Evolutionary conservation across 2,797 vertebrate genomes (phyloP), one percentile per base, ranked within the genome.

Genomic region (Pangasius larnaudii): DNA sequence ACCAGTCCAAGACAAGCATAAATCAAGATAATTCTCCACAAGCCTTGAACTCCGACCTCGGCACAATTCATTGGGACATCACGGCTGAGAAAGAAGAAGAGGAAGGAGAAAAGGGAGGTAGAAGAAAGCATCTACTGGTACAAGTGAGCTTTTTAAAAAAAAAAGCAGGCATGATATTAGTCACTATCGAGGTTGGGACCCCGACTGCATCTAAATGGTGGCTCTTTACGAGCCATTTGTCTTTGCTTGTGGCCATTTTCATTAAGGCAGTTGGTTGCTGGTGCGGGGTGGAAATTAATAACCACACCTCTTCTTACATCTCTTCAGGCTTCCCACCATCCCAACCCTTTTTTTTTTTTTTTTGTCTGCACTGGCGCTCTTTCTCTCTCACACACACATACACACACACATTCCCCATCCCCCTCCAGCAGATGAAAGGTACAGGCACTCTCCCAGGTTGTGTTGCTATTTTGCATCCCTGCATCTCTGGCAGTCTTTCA

Each of bases 221-320:
- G 95, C 96, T 98, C 97, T 98, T 98, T 98, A 98, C 97, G 97
- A 98, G 97, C 97, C 98, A 99, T 99, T 98, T 97, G 98, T 99
- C 98, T 98, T 99, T 96, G 92, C 97, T 97, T 97, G 94, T 94
- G 97, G 97, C 97, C 97, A 97, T 98, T 99, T 99, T 99, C 97
- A 99, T 99, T 98, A 98, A 97, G 96, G 95, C 96, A 98, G 97
- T 97, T 97, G 98, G 97, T 98, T 97, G 96, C 97, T 97, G 97
- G 96, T 95, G 97, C 96, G 95, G 96, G 95, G 96, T 96, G 96
- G 97, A 98, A 98, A 99, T 98, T 97, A 99, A 98, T 98, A 98
- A 97, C 97, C 96, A 93, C 90, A 95, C 94, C 94, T 93, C 91
- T 89, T 86, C 89, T 51, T 89, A 91, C 89, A 91, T 89, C 87